Conservation (phyloP, 2,113 vertebrate genomes). For the Neotoma lepida region DNA sequence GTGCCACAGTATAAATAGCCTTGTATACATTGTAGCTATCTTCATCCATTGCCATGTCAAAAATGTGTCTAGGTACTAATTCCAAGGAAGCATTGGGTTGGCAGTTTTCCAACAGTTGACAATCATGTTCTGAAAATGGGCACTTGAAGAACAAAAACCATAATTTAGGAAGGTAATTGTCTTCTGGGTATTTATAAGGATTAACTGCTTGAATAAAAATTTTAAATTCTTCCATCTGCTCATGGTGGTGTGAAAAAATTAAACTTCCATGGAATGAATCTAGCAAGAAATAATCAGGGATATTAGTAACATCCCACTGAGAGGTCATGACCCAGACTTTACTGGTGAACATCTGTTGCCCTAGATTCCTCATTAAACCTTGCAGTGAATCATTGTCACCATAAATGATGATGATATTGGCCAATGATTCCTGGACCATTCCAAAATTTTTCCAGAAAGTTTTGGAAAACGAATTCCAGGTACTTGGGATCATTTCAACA, state of each 20-base stretch:
- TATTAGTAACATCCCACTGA: neutral
- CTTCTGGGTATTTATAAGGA: too few relatives aligned
- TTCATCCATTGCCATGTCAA: too few relatives aligned
- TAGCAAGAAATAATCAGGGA: neutral
- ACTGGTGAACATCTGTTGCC: neutral
- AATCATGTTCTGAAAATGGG: too few relatives aligned
- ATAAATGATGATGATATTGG: neutral
- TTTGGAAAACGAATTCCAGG: neutral
- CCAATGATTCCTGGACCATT: neutral
- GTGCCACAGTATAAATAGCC: too few relatives aligned
- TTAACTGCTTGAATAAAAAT: too few relatives aligned
- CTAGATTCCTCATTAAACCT: neutral
- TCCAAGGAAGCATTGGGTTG: too few relatives aligned
- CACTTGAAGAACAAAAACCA: too few relatives aligned
- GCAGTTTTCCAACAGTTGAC: too few relatives aligned
- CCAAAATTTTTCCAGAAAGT: neutral
- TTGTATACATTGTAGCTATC: too few relatives aligned
- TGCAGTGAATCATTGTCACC: neutral
- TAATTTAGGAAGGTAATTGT: too few relatives aligned
- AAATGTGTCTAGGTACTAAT: too few relatives aligned
- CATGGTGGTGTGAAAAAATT: neutral
- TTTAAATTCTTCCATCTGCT: too few relatives aligned
- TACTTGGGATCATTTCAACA: neutral
- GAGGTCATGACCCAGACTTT: neutral
- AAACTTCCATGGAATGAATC: neutral